A percentile compares a stretch with the other conserved stretches of the same genome.
Conservation (phyloP, 1,140 invertebrate species). For the Drosophila murphyi region DNA sequence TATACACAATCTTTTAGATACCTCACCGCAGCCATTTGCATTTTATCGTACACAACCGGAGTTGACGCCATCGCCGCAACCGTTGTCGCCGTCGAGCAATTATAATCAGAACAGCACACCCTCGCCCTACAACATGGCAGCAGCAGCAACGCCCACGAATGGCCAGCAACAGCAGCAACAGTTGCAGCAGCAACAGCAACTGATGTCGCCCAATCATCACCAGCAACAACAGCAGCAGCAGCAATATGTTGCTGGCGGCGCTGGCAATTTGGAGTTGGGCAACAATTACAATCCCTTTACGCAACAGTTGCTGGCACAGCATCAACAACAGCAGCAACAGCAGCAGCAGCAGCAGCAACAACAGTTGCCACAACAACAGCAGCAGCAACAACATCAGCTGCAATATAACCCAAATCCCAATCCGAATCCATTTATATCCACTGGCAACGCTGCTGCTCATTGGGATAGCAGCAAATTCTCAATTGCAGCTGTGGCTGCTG, state of each 20-base stretch:
- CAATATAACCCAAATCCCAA: slow-evolving; percentile 47
- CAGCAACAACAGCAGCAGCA: slow-evolving; percentile 58
- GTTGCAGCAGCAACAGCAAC: slow-evolving; percentile 47
- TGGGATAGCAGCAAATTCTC: slow-evolving; percentile 78
- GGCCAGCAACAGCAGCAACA: slow-evolving; percentile 59
- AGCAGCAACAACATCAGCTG: slow-evolving; percentile 62
- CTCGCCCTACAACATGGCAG: slow-evolving; percentile 75
- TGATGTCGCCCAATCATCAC: slow-evolving; percentile 61
- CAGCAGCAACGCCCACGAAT: slow-evolving; percentile 52
- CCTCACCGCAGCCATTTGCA: slow-evolving; percentile 78
- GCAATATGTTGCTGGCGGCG: slow-evolving; percentile 48
- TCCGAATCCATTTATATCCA: slow-evolving; percentile 61
- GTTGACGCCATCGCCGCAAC: slow-evolving; percentile 79
- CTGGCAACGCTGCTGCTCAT: slow-evolving; percentile 48
- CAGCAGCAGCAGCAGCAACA: slow-evolving; percentile 54
- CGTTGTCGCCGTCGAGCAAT: slow-evolving; percentile 76
- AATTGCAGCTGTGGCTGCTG: slow-evolving; percentile 48
- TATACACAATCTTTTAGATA: slow-evolving; percentile 46
- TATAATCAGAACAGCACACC: slow-evolving; percentile 79
- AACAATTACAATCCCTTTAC: slow-evolving; percentile 63
- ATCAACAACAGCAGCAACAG: slow-evolving; percentile 52
- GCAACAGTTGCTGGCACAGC: slow-evolving; percentile 61
- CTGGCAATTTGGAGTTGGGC: slow-evolving; percentile 47
- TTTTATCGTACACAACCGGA: slow-evolving; percentile 73
- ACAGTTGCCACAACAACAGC: slow-evolving; percentile 55